A percentile compares a stretch with the other conserved stretches of the same genome.
Evolutionary conservation across 2,113 vertebrate genomes (phyloP).

Genomic region (Tursiops truncatus): DNA sequence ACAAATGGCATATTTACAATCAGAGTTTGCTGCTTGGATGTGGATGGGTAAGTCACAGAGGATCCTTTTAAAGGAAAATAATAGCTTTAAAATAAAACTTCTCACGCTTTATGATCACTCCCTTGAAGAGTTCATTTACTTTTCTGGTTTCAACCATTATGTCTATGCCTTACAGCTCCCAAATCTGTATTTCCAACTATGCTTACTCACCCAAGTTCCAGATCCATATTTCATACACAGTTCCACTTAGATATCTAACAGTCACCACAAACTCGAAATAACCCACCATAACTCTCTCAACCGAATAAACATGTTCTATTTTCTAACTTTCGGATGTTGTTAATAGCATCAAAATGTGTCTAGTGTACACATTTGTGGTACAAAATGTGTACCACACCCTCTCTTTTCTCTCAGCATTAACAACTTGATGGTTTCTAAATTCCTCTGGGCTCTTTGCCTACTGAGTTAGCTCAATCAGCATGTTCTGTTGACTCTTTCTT

Average conservation of each 20-base stretch:
- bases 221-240: slow-evolving; percentile 43
- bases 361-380: neutral
- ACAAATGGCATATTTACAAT: slow-evolving; percentile 59
- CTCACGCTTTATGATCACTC: slow-evolving; percentile 56
- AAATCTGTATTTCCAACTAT: slow-evolving; percentile 38
- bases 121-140: slow-evolving; percentile 74
- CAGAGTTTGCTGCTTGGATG: neutral
- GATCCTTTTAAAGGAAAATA: slow-evolving; percentile 55
- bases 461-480: neutral
- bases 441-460: neutral
- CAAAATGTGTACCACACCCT: neutral
- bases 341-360: neutral
- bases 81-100: slow-evolving; percentile 64
- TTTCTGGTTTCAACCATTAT: slow-evolving; percentile 70
- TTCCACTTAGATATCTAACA: neutral
- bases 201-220: slow-evolving; percentile 23
- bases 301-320: neutral
- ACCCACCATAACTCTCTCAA: neutral
- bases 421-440: neutral
- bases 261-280: neutral
- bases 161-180: slow-evolving; percentile 66
- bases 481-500: neutral
- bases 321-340: neutral
- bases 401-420: neutral
- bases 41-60: slow-evolving; percentile 18